A percentile compares a stretch with the other conserved stretches of the same genome.
phyloP scores from a whole-genome alignment of 2,888 invertebrate species.

The Pegoplata infirma region DNA sequence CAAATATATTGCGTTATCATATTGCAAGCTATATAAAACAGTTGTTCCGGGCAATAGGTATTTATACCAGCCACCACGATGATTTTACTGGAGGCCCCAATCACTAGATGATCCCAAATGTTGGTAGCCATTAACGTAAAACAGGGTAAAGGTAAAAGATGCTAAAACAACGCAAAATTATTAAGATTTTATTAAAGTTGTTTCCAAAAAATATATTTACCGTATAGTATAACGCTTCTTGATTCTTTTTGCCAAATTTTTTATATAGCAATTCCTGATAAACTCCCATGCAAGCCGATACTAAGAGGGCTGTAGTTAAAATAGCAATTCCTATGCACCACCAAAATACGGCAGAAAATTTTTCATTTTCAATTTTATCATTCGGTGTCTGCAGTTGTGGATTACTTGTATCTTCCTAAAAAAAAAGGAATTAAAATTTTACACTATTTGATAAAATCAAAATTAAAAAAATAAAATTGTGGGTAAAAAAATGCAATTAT shows the following conservation, averaged over 20 bases:
- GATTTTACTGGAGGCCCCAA: slow-evolving; percentile 83
- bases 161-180: too few species aligned
- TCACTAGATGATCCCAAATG: slow-evolving; percentile 86
- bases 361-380: slow-evolving; percentile 35
- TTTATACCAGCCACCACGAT: slow-evolving; percentile 79
- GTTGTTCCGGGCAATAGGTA: slow-evolving; percentile 83
- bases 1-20: slow-evolving; percentile 95
- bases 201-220: slow-evolving; percentile 85
- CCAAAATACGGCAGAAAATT: slow-evolving; percentile 79
- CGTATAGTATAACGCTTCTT: slow-evolving; percentile 87
- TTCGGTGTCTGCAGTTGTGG: slow-evolving; percentile 76
- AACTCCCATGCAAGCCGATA: slow-evolving; percentile 97
- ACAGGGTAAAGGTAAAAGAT: too few species aligned
- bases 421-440: too few species aligned
- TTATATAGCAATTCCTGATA: slow-evolving; percentile 93
- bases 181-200: too few species aligned
- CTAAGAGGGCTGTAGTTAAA: slow-evolving; percentile 90
- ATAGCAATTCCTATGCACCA: slow-evolving; percentile 88
- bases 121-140: slow-evolving; percentile 89
- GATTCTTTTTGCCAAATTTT: slow-evolving; percentile 86
- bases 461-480: too few species aligned
- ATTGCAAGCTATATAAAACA: slow-evolving; percentile 88
- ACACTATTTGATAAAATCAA: too few species aligned
- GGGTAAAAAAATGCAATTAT: too few species aligned
- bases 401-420: slow-evolving; percentile 80